Conservation (phyloP, 1,140 invertebrate species). For the Reticulitermes speratus region DNA sequence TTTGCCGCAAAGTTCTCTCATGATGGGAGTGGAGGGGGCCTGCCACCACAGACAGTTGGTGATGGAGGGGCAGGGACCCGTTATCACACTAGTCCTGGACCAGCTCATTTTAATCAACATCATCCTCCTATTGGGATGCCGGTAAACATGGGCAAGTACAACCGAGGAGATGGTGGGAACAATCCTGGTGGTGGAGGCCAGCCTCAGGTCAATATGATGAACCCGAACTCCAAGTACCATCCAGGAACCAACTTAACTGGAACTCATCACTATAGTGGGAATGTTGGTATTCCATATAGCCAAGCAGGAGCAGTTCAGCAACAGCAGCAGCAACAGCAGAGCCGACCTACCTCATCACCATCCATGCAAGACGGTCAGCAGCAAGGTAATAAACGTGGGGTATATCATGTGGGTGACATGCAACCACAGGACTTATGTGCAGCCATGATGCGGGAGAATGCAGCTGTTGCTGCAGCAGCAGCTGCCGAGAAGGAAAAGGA, state of each 20-base stretch:
- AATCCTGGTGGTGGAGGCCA: slow-evolving; percentile 27
- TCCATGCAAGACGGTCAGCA: slow-evolving; percentile 31
- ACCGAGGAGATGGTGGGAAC: slow-evolving; percentile 48
- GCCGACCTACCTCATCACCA: slow-evolving; percentile 29
- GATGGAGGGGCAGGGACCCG: slow-evolving; percentile 48
- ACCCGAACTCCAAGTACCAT: slow-evolving; percentile 45
- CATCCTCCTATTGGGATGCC: slow-evolving; percentile 42
- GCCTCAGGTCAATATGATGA: slow-evolving; percentile 34
- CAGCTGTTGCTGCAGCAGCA: slow-evolving; percentile 23
- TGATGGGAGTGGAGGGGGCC: slow-evolving; percentile 32
- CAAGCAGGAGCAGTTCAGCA: slow-evolving; percentile 48
- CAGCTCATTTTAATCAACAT: slow-evolving; percentile 42
- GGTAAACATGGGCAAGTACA: slow-evolving; percentile 52
- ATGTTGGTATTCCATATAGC: slow-evolving; percentile 31
- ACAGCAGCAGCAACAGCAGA: slow-evolving; percentile 45
- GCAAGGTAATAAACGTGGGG: slow-evolving; percentile 30
- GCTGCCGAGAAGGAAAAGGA: slow-evolving; percentile 48
- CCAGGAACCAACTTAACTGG: slow-evolving; percentile 44
- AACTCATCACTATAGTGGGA: slow-evolving; percentile 28
- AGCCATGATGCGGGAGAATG: slow-evolving; percentile 33
- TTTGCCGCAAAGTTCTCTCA: slow-evolving; percentile 38
- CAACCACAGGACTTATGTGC: slow-evolving; percentile 37
- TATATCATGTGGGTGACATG: slow-evolving; percentile 27
- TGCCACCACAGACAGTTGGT: slow-evolving; percentile 28
- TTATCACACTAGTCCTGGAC: slow-evolving; percentile 38